Conservation (phyloP, 2,113 vertebrate species). For the Macquaria australasica region DNA sequence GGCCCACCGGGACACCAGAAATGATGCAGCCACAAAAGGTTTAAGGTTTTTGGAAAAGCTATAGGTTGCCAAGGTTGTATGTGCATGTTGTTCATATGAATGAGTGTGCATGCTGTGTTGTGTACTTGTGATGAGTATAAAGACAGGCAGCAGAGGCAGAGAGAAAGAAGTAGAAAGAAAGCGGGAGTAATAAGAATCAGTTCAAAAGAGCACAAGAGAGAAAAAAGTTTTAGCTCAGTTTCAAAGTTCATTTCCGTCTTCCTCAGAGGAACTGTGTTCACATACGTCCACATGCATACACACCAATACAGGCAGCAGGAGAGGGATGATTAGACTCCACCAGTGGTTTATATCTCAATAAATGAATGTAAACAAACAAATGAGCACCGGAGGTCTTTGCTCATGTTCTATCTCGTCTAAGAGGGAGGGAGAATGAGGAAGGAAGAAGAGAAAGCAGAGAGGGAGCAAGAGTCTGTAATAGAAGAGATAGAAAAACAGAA, state of each 20-base stretch:
- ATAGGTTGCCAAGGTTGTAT: background rate
- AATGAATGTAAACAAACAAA: conserved; percentile 64
- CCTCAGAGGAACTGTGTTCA: background rate
- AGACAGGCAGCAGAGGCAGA: background rate
- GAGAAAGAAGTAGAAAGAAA: background rate
- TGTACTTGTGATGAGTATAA: background rate
- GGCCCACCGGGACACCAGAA: background rate
- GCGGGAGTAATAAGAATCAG: conserved; percentile 16
- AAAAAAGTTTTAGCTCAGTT: background rate
- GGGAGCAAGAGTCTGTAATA: background rate
- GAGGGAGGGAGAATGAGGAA: background rate
- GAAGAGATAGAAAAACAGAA: background rate
- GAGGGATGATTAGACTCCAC: conserved; percentile 21
- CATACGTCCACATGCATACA: background rate
- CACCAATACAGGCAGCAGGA: conserved; percentile 20
- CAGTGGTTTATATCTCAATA: conserved; percentile 43
- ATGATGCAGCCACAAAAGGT: background rate
- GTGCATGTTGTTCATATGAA: background rate
- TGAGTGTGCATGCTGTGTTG: background rate
- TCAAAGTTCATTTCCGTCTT: conserved; percentile 35
- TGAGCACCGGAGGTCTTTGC: conserved; percentile 28
- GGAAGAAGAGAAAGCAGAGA: background rate
- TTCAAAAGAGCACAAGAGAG: conserved; percentile 22
- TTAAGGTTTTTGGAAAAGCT: background rate
- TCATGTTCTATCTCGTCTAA: conserved; percentile 1